A percentile compares a stretch with the other conserved stretches of the same genome.
Conservation (phyloP, 2,888 invertebrate genomes). For the Hybos culiciformis region DNA sequence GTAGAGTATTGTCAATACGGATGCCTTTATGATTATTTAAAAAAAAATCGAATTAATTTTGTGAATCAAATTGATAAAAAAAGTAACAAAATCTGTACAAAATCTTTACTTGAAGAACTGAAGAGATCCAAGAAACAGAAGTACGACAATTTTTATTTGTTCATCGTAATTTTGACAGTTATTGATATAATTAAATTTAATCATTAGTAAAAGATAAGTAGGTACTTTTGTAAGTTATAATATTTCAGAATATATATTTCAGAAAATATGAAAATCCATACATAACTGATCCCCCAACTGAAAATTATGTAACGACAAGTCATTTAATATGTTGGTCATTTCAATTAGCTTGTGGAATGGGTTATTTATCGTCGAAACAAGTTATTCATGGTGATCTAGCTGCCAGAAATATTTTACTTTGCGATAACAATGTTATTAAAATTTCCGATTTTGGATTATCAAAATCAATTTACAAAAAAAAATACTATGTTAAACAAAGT, state of each 20-base stretch:
- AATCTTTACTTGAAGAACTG: not conserved
- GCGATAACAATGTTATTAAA: slow-evolving; percentile 74
- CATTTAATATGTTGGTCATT: slow-evolving; percentile 74
- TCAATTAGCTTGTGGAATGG: slow-evolving; percentile 83
- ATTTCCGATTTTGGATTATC: slow-evolving; percentile 87
- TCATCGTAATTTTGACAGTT: not conserved
- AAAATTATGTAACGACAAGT: slow-evolving; percentile 50
- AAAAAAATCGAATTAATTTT: slow-evolving; percentile 59
- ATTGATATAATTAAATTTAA: not conserved
- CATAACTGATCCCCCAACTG: slow-evolving; percentile 33
- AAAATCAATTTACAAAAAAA: slow-evolving; percentile 51
- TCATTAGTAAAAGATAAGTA: too few relatives aligned
- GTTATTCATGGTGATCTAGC: slow-evolving; percentile 68
- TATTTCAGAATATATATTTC: too few relatives aligned
- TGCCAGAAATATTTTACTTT: slow-evolving; percentile 67
- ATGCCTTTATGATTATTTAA: slow-evolving; percentile 68
- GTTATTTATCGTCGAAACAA: slow-evolving; percentile 70
- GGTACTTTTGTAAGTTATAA: slow-evolving; percentile 15
- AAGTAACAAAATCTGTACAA: slow-evolving; percentile 40
- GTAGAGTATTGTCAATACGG: slow-evolving; percentile 83
- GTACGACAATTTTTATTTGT: not conserved
- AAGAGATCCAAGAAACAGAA: not conserved
- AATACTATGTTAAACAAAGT: not conserved
- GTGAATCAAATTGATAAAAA: slow-evolving; percentile 55
- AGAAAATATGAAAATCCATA: not conserved